A percentile compares a stretch with the other conserved stretches of the same genome.
These are phyloP conservation scores for Drosophila oshimai DNA, from an alignment of 1,140 invertebrate genomes.

Conservation along the genomic window DNA sequence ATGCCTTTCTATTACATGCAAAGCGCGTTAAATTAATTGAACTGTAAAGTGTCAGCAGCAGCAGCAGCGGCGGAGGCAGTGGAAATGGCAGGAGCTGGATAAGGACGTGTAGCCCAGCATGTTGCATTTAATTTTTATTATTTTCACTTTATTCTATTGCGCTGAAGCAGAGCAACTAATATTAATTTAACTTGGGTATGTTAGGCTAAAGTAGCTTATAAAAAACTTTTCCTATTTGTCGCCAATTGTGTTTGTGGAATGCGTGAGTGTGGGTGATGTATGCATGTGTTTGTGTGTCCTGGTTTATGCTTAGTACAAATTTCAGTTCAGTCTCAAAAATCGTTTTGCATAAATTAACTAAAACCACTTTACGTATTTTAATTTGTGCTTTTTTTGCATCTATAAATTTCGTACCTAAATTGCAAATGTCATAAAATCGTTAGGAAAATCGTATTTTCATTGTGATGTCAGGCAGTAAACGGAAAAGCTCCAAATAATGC, in stretches of 20 bases:
- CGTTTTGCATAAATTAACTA: conserved; percentile 76
- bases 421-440: conserved; percentile 47
- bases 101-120: conserved; percentile 39
- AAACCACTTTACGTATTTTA: conserved; percentile 53
- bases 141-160: conserved; percentile 68
- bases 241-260: conserved; percentile 30
- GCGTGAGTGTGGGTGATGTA: conserved; percentile 18
- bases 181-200: conserved; percentile 45
- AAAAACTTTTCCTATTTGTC: conserved; percentile 11
- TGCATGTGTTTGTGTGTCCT: conserved; percentile 12
- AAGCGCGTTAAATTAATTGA: conserved; percentile 80
- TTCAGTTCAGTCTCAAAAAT: conserved; percentile 79
- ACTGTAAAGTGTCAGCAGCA: conserved; percentile 65
- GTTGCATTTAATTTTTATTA: conserved; percentile 66
- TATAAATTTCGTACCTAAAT: conserved; percentile 45
- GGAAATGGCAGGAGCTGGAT: conserved; percentile 1
- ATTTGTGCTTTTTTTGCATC: conserved; percentile 13
- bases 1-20: conserved; percentile 61
- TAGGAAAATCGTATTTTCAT: conserved; percentile 49
- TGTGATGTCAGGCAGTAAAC: conserved; percentile 29
- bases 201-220: conserved; percentile 34
- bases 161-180: conserved; percentile 56
- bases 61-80: not conserved
- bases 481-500: conserved; percentile 32
- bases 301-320: conserved; percentile 75